Base-by-base conservation (phyloP, 2,888 invertebrate genomes). In the Pseudococcus longispinus region DNA sequence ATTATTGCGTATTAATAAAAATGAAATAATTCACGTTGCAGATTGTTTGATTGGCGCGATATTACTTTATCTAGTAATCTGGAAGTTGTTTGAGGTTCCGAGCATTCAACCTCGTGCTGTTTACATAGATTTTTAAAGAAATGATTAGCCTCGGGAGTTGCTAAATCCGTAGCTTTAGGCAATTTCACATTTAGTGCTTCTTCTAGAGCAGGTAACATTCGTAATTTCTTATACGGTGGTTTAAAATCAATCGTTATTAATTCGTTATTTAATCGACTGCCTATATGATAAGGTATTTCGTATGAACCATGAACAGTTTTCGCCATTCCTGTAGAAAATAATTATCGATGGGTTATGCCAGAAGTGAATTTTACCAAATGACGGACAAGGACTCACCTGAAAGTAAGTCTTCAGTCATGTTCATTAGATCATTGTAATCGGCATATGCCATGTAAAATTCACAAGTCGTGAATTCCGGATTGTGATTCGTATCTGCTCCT, bases 371-470 rank as follows among this genome's bases (percentile, higher is more conserved):
- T 51, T n/a, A n/a, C 11, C 15, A 23, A 37, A 51, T 77, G 9
- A 80, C 4, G 29, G 37, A 23, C 51, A 18, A 15, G 13, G 82
- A 87, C 87, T 89, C 89, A 92, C 93, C 97, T 44, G 98, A 96
- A 18, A 99, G 89, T 92, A 99, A 92, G 87, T 94, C 93, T 91
- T 99, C 99, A 0, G 99, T 98, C 70, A 99, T 94, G 37, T 93
- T 91, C 92, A 99, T 98, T 11, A 99, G 90, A 91, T 99, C 99
- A 91, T 97, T 94, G 90, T 99, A 99, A 91, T 99, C 99, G n/a
- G 99, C 99, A 92, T 99, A 99, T 0, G 99, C 99, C 98, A 99
- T 99, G 91, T 99, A 99, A 91, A 99, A 99, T 92, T 99, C 99
- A 90, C 98, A 98, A 8, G 98, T 98, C 0, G 99, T 99, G 90